Percentiles rank a stretch among this genome's conserved stretches.
Conservation (phyloP, 2,113 vertebrate species). For the Blennius ocellaris region DNA sequence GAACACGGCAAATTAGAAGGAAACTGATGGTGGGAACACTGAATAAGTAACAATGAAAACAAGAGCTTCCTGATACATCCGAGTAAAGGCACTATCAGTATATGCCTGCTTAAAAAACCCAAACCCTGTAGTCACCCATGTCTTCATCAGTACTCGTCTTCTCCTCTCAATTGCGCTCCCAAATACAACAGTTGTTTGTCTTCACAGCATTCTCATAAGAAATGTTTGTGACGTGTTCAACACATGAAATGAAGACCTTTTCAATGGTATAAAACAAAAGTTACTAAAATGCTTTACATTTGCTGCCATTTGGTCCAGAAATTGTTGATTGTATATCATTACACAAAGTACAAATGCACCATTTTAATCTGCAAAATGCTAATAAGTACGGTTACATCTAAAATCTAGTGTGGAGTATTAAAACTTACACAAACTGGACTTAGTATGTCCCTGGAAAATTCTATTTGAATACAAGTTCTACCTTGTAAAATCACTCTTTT, state of each 20-base stretch:
- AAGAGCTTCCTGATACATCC: not conserved
- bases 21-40: constrained; percentile 7
- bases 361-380: constrained; percentile 53
- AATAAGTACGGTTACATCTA: constrained; percentile 69
- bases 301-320: constrained; percentile 77
- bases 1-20: not conserved
- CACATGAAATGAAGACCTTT: constrained; percentile 33
- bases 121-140: constrained; percentile 23
- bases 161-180: not conserved
- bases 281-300: constrained; percentile 37
- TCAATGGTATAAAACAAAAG: constrained; percentile 35
- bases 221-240: constrained; percentile 22
- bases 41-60: not conserved
- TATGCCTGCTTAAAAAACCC: constrained; percentile 16
- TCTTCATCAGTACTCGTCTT: not conserved
- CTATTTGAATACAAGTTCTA: constrained; percentile 2
- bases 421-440: constrained; percentile 6
- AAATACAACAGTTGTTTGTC: constrained; percentile 19
- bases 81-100: constrained; percentile 75
- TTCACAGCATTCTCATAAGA: constrained; percentile 37
- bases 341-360: constrained; percentile 53
- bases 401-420: constrained; percentile 46
- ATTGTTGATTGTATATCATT: constrained; percentile 33
- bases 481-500: constrained; percentile 19
- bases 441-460: constrained; percentile 1